phyloP scores from a whole-genome alignment of 2,113 vertebrate genomes.

The Pagrus major region DNA sequence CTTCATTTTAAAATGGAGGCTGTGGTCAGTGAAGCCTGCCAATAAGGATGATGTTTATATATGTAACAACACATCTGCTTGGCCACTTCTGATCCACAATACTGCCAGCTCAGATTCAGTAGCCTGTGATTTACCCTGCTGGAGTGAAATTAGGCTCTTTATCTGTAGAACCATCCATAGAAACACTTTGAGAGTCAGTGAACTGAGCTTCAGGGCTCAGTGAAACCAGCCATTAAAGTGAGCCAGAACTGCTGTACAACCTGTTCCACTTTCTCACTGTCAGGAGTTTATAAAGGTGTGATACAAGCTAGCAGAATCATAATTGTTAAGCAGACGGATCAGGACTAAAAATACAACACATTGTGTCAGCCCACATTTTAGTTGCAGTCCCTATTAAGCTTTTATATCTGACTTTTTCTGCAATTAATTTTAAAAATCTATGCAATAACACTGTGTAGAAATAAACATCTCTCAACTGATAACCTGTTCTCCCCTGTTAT shows the following conservation, averaged over 20 bases:
- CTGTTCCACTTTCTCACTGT: not conserved
- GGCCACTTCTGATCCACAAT: not conserved
- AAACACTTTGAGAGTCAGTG: slow-evolving; percentile 30
- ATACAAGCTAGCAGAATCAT: not conserved
- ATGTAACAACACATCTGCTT: not conserved
- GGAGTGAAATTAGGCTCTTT: slow-evolving; percentile 1
- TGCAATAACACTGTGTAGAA: not conserved
- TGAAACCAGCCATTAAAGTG: not conserved
- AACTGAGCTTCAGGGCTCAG: not conserved
- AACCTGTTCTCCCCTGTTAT: not conserved
- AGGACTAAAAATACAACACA: not conserved
- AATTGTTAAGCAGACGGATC: slow-evolving; percentile 5
- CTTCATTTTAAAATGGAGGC: not conserved
- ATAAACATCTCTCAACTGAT: not conserved
- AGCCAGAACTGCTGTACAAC: not conserved
- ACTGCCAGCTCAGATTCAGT: not conserved
- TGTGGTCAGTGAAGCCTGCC: not conserved
- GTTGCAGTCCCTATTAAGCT: not conserved
- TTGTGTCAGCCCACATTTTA: not conserved
- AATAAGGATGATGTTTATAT: not conserved
- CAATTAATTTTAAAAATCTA: not conserved
- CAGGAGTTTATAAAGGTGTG: not conserved
- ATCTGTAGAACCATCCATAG: not conserved
- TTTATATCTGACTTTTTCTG: not conserved
- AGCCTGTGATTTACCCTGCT: not conserved